A percentile compares a stretch with the other conserved stretches of the same genome.
Conservation (phyloP, 2,797 vertebrate genomes). For the Euthynnus affinis region DNA sequence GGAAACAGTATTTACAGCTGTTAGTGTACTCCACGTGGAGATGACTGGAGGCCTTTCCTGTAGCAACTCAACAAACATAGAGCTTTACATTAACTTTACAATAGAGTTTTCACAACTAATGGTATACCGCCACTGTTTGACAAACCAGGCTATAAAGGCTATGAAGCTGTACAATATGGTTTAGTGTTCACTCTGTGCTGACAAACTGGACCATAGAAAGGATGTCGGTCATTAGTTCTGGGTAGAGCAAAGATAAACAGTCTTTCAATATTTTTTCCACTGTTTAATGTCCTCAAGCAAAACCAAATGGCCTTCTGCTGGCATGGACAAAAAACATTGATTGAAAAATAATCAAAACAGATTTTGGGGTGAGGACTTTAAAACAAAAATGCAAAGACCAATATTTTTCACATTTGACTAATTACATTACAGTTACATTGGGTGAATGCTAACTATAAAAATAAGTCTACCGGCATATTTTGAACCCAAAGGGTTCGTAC, state of each 20-base stretch:
- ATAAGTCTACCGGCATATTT: constrained; percentile 76
- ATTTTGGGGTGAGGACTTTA: constrained; percentile 67
- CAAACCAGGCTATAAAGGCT: constrained; percentile 74
- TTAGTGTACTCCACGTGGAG: constrained; percentile 73
- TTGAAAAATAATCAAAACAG: constrained; percentile 79
- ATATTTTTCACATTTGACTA: constrained; percentile 86
- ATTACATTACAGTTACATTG: constrained; percentile 84
- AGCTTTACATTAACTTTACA: constrained; percentile 85
- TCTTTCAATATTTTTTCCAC: constrained; percentile 46
- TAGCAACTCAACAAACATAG: constrained; percentile 81
- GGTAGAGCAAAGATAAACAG: constrained; percentile 49
- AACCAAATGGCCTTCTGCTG: constrained; percentile 59
- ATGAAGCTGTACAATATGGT: constrained; percentile 78
- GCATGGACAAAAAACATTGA: constrained; percentile 75
- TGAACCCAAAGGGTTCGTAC: constrained; percentile 77
- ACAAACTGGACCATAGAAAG: constrained; percentile 48
- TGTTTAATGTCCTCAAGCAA: constrained; percentile 69
- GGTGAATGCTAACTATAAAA: constrained; percentile 84
- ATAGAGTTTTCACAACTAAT: constrained; percentile 80
- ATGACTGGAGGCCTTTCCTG: constrained; percentile 72
- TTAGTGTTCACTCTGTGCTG: constrained; percentile 62
- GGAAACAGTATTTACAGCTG: constrained; percentile 87
- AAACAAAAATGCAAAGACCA: constrained; percentile 79
- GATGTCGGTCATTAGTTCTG: constrained; percentile 51
- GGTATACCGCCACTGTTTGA: constrained; percentile 74